Percentiles rank a stretch among this genome's conserved stretches.
phyloP scores from a whole-genome alignment of 2,888 invertebrate species.

The Caprella mutica region DNA sequence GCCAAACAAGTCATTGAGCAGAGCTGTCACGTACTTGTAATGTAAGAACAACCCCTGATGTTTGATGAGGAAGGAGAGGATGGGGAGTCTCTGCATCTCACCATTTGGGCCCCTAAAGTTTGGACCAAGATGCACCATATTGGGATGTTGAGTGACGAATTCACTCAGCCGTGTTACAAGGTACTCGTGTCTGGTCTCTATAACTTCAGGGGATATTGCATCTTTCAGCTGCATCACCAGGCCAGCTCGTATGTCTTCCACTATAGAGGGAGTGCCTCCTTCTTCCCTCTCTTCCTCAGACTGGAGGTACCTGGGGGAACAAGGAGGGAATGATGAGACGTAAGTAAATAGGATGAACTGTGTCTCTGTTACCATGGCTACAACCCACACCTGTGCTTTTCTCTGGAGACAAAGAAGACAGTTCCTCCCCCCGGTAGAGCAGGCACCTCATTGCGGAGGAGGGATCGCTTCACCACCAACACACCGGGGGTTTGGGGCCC shows the following conservation, averaged over 20 bases:
- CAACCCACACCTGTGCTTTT: constrained; percentile 46
- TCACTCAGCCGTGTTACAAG: constrained; percentile 14
- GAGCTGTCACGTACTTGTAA: constrained; percentile 73
- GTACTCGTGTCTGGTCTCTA: too few species aligned
- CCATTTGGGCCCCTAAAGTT: background rate
- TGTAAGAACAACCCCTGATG: constrained; percentile 68
- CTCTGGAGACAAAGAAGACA: constrained; percentile 46
- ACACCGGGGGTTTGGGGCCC: constrained; percentile 75
- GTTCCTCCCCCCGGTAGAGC: constrained; percentile 48
- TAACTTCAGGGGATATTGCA: constrained; percentile 59
- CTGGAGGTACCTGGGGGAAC: constrained; percentile 36
- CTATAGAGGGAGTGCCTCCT: constrained; percentile 58
- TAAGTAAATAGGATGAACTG: background rate
- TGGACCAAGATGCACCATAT: constrained; percentile 29
- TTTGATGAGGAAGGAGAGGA: constrained; percentile 74
- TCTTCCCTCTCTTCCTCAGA: constrained; percentile 58
- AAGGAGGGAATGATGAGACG: background rate
- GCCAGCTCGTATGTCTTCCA: constrained; percentile 71
- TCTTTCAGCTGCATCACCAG: constrained; percentile 75
- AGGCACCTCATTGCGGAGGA: constrained; percentile 46
- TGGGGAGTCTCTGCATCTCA: constrained; percentile 48
- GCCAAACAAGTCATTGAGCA: constrained; percentile 82
- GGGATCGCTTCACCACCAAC: constrained; percentile 51
- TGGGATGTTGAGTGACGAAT: constrained; percentile 8
- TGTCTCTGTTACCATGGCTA: constrained; percentile 38